Evolutionary conservation across 2,113 vertebrate genomes (phyloP).

Genomic region (Galbula dea): DNA sequence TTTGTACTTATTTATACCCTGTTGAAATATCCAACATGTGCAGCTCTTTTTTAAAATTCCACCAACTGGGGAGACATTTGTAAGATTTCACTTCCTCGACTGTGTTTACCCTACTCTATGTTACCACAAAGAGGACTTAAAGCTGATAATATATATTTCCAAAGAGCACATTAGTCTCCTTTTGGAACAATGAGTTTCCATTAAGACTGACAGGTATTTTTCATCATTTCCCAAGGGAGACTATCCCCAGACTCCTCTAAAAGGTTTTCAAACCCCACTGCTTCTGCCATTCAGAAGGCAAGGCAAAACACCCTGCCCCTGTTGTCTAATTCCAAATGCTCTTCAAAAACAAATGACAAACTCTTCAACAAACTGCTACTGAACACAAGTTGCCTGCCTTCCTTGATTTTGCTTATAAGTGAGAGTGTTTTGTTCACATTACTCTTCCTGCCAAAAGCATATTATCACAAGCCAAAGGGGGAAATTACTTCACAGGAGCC

Average conservation of each 20-base stretch:
- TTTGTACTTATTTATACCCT: not conserved
- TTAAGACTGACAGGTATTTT: conserved; percentile 55
- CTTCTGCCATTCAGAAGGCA: conserved; percentile 8
- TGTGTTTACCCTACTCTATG: conserved; percentile 12
- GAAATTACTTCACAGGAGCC: conserved; percentile 34
- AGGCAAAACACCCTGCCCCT: not conserved
- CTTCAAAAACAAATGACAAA: conserved; percentile 47
- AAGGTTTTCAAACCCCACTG: conserved; percentile 40
- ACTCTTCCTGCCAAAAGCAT: conserved; percentile 44
- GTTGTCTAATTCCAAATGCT: not conserved
- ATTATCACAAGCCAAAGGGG: conserved; percentile 33
- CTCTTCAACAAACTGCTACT: conserved; percentile 19
- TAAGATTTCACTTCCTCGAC: not conserved
- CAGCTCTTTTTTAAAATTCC: not conserved
- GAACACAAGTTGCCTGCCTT: conserved; percentile 36
- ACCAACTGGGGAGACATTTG: not conserved
- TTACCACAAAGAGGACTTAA: conserved; percentile 20
- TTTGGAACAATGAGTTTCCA: conserved; percentile 38
- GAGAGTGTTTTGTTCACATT: conserved; percentile 34
- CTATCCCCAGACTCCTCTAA: conserved; percentile 25
- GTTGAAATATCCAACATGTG: not conserved
- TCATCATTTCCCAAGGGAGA: conserved; percentile 47
- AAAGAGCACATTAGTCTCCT: conserved; percentile 40
- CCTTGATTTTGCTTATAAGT: conserved; percentile 36
- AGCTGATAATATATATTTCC: conserved; percentile 30